These are phyloP conservation scores for Cyclopterus lumpus DNA, from an alignment of 2,797 vertebrate species.

Conservation along the genomic window DNA sequence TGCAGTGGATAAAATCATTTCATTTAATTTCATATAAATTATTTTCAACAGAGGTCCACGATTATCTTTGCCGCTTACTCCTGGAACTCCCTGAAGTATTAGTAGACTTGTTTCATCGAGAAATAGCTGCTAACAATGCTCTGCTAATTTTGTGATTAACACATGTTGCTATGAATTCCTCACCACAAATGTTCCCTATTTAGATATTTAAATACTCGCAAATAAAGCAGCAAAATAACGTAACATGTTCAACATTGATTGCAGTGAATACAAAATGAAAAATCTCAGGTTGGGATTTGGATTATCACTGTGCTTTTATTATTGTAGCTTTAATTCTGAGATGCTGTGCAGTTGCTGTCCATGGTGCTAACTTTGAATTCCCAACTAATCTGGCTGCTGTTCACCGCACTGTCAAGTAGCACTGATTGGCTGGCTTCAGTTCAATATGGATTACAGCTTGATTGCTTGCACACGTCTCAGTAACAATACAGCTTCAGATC, in stretches of 20 bases:
- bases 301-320: not conserved
- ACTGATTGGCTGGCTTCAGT: constrained; percentile 46
- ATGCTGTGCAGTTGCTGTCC: constrained; percentile 50
- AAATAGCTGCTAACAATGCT: not conserved
- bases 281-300: not conserved
- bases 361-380: constrained; percentile 65
- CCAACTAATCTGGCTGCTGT: constrained; percentile 12
- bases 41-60: too few relatives aligned
- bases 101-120: not conserved
- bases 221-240: not conserved
- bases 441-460: constrained; percentile 40
- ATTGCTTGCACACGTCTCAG: constrained; percentile 59
- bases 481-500: constrained; percentile 43
- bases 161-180: not conserved
- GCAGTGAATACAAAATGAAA: not conserved
- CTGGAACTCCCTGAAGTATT: not conserved
- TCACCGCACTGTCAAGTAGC: constrained; percentile 28
- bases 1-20: too few relatives aligned
- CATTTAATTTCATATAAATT: not conserved
- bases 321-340: not conserved
- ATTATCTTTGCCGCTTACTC: too few relatives aligned
- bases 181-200: not conserved
- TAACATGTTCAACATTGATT: not conserved
- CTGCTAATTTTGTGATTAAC: not conserved
- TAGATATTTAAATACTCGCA: too few relatives aligned